These are phyloP conservation scores for Drosophila ironensis DNA, from an alignment of 1,140 invertebrate species.

Conservation along the genomic window DNA sequence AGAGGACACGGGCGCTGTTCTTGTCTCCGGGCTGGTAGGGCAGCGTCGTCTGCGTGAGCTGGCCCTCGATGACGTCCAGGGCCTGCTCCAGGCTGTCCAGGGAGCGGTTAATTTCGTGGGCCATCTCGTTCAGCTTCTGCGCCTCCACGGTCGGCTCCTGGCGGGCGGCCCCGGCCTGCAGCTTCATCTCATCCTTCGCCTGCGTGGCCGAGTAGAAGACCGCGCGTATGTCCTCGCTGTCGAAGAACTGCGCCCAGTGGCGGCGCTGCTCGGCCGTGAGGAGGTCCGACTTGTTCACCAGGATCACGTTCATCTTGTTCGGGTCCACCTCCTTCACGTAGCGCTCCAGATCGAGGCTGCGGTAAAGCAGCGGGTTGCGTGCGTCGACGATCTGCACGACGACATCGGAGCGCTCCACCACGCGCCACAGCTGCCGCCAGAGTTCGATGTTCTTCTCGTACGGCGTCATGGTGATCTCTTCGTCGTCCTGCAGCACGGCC, in stretches of 20 bases:
- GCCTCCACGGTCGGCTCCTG: slow-evolving; percentile 57
- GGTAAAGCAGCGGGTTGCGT: slow-evolving; percentile 96
- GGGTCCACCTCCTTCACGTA: slow-evolving; percentile 94
- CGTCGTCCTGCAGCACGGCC: slow-evolving; percentile 91
- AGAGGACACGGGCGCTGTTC: slow-evolving; percentile 84
- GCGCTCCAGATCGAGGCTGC: slow-evolving; percentile 95
- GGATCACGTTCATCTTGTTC: slow-evolving; percentile 91
- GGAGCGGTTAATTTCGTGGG: slow-evolving; percentile 83
- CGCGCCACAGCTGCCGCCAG: slow-evolving; percentile 99
- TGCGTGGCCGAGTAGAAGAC: slow-evolving; percentile 93
- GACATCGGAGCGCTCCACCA: slow-evolving; percentile 97
- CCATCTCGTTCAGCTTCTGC: slow-evolving; percentile 72
- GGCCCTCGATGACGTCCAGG: slow-evolving; percentile 82
- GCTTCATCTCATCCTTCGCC: slow-evolving; percentile 84
- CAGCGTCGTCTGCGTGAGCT: slow-evolving; percentile 30
- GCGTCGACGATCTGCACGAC: slow-evolving; percentile 98
- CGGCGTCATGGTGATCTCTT: slow-evolving; percentile 93
- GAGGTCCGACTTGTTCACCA: slow-evolving; percentile 99
- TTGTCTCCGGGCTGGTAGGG: slow-evolving; percentile 49
- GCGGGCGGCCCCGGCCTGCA: slow-evolving; percentile 77
- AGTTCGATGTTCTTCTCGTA: slow-evolving; percentile 99
- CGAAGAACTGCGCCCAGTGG: slow-evolving; percentile 95
- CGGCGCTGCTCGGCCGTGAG: slow-evolving; percentile 91
- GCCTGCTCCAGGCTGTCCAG: slow-evolving; percentile 82
- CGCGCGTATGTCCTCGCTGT: slow-evolving; percentile 85